A percentile compares a stretch with the other conserved stretches of the same genome.
phyloP scores from a whole-genome alignment of 2,888 invertebrate genomes.

The Deilephila elpenor region DNA sequence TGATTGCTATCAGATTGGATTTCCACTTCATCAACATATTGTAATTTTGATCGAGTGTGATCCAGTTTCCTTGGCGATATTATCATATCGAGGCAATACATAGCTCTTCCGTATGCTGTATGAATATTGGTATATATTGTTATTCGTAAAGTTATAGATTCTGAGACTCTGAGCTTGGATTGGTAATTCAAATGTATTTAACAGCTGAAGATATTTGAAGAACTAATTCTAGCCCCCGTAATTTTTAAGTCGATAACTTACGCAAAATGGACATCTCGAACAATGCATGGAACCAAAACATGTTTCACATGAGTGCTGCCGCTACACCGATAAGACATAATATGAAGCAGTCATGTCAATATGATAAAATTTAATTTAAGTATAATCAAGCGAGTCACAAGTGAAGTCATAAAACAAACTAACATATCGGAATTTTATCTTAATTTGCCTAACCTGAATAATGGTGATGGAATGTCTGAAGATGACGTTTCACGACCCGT shows the following conservation, averaged over 20 bases:
- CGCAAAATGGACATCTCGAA: no score
- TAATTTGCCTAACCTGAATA: constrained; percentile 3
- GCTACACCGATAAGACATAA: no score
- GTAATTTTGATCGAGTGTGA: constrained; percentile 11
- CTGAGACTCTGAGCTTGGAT: not conserved
- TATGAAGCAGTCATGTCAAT: not conserved
- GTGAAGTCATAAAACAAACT: not conserved
- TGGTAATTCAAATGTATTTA: not conserved
- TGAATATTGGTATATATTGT: not conserved
- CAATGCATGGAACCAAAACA: no score
- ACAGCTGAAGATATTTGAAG: not conserved
- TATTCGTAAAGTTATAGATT: no score
- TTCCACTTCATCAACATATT: constrained; percentile 18
- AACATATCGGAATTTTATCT: not conserved
- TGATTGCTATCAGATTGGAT: constrained; percentile 15
- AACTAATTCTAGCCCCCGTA: no score
- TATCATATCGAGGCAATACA: not conserved
- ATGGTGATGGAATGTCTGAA: not conserved
- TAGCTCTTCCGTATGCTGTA: not conserved
- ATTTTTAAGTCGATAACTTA: no score
- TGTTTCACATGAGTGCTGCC: no score
- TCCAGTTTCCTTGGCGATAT: not conserved
- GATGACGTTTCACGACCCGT: not conserved
- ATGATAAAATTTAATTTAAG: no score
- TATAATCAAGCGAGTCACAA: not conserved